Conservation (phyloP, 2,888 invertebrate genomes). For the Alviniconcha strummeri region DNA sequence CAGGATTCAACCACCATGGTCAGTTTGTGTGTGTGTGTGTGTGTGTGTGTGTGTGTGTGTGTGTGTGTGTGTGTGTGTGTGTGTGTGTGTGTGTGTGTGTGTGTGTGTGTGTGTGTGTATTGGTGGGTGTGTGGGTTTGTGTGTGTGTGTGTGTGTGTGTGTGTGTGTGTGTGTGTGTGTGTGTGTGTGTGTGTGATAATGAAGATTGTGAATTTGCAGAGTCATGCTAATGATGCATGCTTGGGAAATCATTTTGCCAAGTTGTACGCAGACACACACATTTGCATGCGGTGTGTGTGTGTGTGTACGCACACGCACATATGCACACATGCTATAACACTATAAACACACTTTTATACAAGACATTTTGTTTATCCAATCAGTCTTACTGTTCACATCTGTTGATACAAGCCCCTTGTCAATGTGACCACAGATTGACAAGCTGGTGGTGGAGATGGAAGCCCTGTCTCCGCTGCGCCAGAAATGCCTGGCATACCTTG, state of each 20-base stretch:
- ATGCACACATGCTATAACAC: too few relatives aligned
- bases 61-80: background rate
- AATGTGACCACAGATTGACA: background rate
- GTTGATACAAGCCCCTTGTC: too few relatives aligned
- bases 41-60: background rate
- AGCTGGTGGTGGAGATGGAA: background rate
- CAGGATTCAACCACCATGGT: background rate
- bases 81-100: background rate
- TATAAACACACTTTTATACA: too few relatives aligned
- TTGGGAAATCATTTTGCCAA: too few relatives aligned
- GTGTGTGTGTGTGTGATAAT: too few relatives aligned
- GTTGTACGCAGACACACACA: too few relatives aligned
- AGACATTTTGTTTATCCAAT: too few relatives aligned
- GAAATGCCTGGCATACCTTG: slow-evolving; percentile 9
- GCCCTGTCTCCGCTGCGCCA: slow-evolving; percentile 4
- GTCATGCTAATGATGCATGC: too few relatives aligned
- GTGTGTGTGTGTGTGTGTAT: background rate
- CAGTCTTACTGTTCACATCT: too few relatives aligned
- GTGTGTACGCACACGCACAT: too few relatives aligned
- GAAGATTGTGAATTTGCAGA: too few relatives aligned
- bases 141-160: background rate
- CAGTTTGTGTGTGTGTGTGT: background rate
- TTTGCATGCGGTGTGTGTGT: too few relatives aligned
- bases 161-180: background rate
- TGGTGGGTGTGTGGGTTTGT: background rate